phyloP scores from a whole-genome alignment of 2,888 invertebrate genomes.

The Leptothorax acervorum region DNA sequence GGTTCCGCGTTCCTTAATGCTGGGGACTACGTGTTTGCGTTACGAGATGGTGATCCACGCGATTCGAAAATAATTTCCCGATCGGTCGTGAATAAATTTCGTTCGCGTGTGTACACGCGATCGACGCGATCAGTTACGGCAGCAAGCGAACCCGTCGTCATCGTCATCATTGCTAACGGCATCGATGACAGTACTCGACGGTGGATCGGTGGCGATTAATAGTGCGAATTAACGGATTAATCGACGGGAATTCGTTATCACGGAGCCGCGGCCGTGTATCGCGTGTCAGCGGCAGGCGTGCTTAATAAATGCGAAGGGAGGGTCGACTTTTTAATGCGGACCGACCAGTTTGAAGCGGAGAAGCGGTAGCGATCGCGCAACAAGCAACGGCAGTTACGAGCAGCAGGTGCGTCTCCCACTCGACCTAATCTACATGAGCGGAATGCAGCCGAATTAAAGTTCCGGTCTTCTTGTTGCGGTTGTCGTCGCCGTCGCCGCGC shows the following conservation, averaged over 20 bases:
- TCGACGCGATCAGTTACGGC: background rate
- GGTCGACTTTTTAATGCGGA: slow-evolving; percentile 62
- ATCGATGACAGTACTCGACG: background rate
- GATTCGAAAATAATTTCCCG: slow-evolving; percentile 11
- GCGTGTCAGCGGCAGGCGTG: slow-evolving; percentile 4
- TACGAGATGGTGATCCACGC: background rate
- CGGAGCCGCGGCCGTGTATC: slow-evolving; percentile 6
- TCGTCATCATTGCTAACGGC: slow-evolving; percentile 13
- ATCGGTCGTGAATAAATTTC: slow-evolving; percentile 16
- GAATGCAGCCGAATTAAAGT: slow-evolving; percentile 80
- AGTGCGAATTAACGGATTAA: slow-evolving; percentile 54
- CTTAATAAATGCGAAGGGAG: slow-evolving; percentile 61
- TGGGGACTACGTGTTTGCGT: slow-evolving; percentile 32
- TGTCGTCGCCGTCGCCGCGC: background rate
- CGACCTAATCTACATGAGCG: slow-evolving; percentile 77
- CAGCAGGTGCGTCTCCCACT: slow-evolving; percentile 72
- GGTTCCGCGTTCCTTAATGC: slow-evolving; percentile 28
- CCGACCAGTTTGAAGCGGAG: slow-evolving; percentile 64
- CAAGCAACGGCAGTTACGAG: slow-evolving; percentile 48
- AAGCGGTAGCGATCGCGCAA: slow-evolving; percentile 38
- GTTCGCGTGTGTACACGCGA: background rate
- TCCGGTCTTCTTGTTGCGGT: slow-evolving; percentile 6
- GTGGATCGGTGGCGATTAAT: slow-evolving; percentile 54
- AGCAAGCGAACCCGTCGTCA: background rate
- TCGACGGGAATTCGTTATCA: slow-evolving; percentile 63